A percentile compares a stretch with the other conserved stretches of the same genome.
phyloP scores from a whole-genome alignment of 2,797 vertebrate genomes.

The Coregonus ussuriensis region DNA sequence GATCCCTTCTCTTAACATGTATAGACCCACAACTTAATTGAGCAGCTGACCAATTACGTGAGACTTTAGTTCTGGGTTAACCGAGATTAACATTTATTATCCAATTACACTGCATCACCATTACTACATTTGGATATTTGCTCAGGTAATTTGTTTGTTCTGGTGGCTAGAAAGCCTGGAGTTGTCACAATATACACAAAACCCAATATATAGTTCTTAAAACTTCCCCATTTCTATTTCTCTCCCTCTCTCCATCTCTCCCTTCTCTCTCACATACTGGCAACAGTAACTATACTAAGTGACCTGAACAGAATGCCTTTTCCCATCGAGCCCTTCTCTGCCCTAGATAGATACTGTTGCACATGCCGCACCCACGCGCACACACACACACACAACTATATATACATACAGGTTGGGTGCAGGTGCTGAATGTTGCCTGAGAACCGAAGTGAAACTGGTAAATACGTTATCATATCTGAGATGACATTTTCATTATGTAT shows the following conservation, averaged over 20 bases:
- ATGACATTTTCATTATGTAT: constrained; percentile 4
- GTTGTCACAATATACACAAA: not conserved
- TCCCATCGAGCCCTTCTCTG: not conserved
- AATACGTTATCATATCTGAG: not conserved
- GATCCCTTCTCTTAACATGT: too few relatives aligned
- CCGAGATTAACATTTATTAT: not conserved
- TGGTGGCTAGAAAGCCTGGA: not conserved
- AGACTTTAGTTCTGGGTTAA: not conserved
- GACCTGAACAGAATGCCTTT: not conserved
- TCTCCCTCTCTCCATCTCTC: not conserved
- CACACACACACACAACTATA: too few relatives aligned
- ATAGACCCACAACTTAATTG: too few relatives aligned
- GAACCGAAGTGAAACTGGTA: not conserved
- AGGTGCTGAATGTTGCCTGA: too few relatives aligned
- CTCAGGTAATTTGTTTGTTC: too few relatives aligned
- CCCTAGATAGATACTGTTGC: constrained; percentile 2
- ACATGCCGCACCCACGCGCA: too few relatives aligned
- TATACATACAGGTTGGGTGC: too few relatives aligned
- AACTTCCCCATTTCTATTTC: not conserved
- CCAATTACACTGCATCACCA: not conserved
- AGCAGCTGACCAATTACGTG: too few relatives aligned
- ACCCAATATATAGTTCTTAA: not conserved
- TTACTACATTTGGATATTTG: not conserved
- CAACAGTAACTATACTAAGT: not conserved
- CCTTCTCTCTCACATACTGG: not conserved